Percentiles rank a stretch among this genome's conserved stretches.
phyloP scores from a whole-genome alignment of 2,888 invertebrate species.

The Callinectes sapidus region DNA sequence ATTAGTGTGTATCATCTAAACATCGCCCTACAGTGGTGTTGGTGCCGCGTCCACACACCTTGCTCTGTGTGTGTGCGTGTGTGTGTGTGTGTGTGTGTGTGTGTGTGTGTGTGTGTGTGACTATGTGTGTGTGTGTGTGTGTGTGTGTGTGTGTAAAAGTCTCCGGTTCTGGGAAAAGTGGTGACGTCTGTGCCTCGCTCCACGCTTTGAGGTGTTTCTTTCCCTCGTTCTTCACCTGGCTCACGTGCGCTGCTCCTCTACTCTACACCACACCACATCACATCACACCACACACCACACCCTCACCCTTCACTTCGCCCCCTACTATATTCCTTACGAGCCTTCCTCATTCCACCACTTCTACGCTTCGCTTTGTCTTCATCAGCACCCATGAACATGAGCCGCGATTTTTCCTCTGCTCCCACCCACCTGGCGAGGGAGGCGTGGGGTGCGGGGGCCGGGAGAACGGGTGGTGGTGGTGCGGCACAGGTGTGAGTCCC shows the following conservation, averaged over 20 bases:
- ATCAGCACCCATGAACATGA: not conserved
- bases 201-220: not conserved
- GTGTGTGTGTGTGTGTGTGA: slow-evolving; percentile 19
- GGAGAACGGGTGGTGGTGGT: not conserved
- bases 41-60: not conserved
- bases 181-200: not conserved
- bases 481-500: not conserved
- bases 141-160: slow-evolving; percentile 3
- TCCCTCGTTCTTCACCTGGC: not conserved
- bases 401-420: not conserved
- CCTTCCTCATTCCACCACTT: slow-evolving; percentile 12
- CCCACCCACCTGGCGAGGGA: not conserved
- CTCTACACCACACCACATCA: not conserved
- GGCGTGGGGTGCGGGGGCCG: not conserved
- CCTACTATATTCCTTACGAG: not conserved
- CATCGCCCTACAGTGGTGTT: not conserved
- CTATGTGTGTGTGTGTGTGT: slow-evolving; percentile 17
- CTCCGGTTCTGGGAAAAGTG: not conserved
- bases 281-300: not conserved
- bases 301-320: not conserved
- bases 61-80: not conserved
- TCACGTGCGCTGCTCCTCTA: not conserved
- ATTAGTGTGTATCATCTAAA: not conserved
- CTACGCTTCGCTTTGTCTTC: not conserved
- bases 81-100: slow-evolving; percentile 21